phyloP scores from a whole-genome alignment of 1,140 invertebrate genomes.

The Bombus difficillimus region DNA sequence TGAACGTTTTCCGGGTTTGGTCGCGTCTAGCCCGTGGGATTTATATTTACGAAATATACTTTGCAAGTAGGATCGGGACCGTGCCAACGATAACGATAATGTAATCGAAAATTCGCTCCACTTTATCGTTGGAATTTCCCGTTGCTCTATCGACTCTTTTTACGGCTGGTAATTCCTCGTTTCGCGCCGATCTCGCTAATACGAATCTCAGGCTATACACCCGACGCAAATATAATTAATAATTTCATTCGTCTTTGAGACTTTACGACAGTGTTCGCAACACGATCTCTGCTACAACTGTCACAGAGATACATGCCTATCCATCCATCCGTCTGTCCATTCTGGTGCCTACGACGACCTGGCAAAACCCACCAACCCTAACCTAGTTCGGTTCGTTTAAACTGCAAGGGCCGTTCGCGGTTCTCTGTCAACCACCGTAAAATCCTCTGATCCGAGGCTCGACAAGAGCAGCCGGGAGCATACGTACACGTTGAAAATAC shows the following conservation, averaged over 20 bases:
- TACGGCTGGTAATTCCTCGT: neutral
- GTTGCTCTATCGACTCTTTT: neutral
- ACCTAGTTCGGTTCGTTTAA: conserved; percentile 70
- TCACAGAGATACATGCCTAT: conserved; percentile 39
- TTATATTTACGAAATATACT: conserved; percentile 4
- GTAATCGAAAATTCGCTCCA: conserved; percentile 18
- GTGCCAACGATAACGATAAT: conserved; percentile 1
- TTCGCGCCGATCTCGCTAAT: neutral
- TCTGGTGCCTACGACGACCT: conserved; percentile 28
- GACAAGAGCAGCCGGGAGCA: conserved; percentile 4
- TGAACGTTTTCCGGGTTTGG: neutral
- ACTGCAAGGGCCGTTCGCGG: conserved; percentile 54
- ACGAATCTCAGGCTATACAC: neutral
- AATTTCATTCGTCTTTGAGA: conserved; percentile 28
- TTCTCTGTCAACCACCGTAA: conserved; percentile 60
- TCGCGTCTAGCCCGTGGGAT: neutral
- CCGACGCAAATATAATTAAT: conserved; percentile 30
- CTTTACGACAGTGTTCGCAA: conserved; percentile 8
- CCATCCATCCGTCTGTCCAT: conserved; percentile 30
- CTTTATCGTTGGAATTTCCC: neutral
- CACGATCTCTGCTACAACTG: neutral
- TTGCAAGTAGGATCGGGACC: neutral
- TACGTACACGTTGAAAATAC: conserved; percentile 1
- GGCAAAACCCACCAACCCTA: conserved; percentile 55
- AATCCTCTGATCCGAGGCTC: conserved; percentile 55